Base-by-base conservation (phyloP, 2,797 vertebrate genomes). In the Lagocephalus sceleratus region DNA sequence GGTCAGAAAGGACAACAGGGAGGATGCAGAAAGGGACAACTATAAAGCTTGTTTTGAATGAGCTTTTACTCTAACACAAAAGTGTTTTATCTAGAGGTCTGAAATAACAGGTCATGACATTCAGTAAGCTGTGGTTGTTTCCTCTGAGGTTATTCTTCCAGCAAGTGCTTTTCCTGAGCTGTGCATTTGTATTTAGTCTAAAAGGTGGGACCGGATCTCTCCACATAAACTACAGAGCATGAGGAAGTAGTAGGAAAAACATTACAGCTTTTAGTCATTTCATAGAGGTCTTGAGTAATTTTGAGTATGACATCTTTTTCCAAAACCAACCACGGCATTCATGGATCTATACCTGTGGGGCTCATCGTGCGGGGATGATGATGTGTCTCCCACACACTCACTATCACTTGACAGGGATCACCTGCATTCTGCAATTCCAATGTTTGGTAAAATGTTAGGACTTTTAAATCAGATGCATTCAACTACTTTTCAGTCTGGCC, bases 341-440 rank as follows among this genome's bases (percentile, higher is more conserved):
- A 51, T 60, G 60, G 74, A 62, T 79, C 54, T 92, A 93, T 98
- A 99, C 97, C 97, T 98, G 96, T 94, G 91, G 94, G 92, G 89
- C 89, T 94, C 92, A 99, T 92, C 87, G 90, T 92, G 93, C 97
- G 94, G 86, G 96, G 94, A 66, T 92, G 94, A 79, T 93, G 96
- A 95, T 98, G 97, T 91, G 94, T 99, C 95, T 99, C 97, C 97
- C 97, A 99, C 92, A 89, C 92, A 94, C 91, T 95, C 93, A 99
- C 91, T 94, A 98, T 94, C 91, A 98, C 97, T 91, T 97, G 95
- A 84, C 92, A 91, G 88, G 94, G 93, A 85, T 90, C 96, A 90
- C 84, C 92, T 87, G 91, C 92, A 88, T 84, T 95, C 97, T 99
- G 97, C 88, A 98, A 98, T 81, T 85, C 66, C 89, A 92, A 91